These are phyloP conservation scores for Metopia argyrocephala DNA, from an alignment of 2,888 invertebrate species.

Conservation along the genomic window DNA sequence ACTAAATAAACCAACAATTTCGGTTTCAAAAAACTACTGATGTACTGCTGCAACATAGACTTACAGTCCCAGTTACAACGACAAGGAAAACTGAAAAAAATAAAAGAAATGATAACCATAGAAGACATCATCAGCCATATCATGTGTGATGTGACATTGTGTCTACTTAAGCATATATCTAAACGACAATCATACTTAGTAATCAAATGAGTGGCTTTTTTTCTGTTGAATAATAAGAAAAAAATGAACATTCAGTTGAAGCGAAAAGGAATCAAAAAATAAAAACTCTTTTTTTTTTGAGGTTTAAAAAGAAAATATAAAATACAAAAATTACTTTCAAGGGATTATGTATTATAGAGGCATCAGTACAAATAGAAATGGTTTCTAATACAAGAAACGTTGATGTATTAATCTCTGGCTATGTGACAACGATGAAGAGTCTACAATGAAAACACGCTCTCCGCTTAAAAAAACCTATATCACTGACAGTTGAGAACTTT, in stretches of 20 bases:
- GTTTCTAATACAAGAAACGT: too few species aligned
- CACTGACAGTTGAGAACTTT: too few species aligned
- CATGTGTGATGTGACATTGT: conserved; percentile 56
- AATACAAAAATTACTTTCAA: too few species aligned
- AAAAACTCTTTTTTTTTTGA: too few species aligned
- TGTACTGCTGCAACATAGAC: too few species aligned
- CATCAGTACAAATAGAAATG: too few species aligned
- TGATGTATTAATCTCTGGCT: too few species aligned
- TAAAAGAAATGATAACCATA: too few species aligned
- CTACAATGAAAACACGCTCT: too few species aligned
- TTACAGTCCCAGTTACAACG: background rate
- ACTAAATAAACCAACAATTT: conserved; percentile 57
- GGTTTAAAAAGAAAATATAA: background rate
- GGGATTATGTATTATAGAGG: too few species aligned
- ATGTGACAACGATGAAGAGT: too few species aligned
- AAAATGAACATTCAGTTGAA: background rate
- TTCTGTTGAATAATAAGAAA: background rate
- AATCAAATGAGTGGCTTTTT: conserved; percentile 24
- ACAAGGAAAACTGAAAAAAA: background rate
- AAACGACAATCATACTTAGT: conserved; percentile 57
- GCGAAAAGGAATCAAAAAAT: background rate
- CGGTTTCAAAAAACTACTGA: conserved; percentile 45
- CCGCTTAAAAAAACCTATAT: too few species aligned
- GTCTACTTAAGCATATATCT: conserved; percentile 58
- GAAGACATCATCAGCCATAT: conserved; percentile 57